phyloP scores from a whole-genome alignment of 2,888 invertebrate genomes.

The Eudemis profundana region DNA sequence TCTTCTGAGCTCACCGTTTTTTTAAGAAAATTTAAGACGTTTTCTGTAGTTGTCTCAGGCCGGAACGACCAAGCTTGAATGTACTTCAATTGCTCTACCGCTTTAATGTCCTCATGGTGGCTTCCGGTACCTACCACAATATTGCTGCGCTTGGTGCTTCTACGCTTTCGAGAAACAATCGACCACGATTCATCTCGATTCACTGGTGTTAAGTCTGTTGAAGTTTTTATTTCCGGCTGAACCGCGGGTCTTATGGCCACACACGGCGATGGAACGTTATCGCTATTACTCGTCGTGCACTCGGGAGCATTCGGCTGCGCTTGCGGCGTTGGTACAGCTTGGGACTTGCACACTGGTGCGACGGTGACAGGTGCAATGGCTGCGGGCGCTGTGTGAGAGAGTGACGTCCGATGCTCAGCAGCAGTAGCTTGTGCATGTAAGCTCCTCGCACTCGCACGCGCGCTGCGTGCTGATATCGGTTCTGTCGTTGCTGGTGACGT shows the following conservation, averaged over 20 bases:
- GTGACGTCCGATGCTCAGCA: not conserved
- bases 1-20: not conserved
- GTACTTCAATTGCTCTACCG: not conserved
- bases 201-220: not conserved
- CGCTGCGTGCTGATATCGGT: conserved; percentile 7
- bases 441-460: conserved; percentile 4
- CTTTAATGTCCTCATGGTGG: not conserved
- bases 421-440: not conserved
- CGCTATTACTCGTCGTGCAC: not conserved
- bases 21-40: not conserved
- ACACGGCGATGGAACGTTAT: not conserved
- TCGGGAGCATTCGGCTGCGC: not conserved
- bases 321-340: not conserved
- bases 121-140: conserved; percentile 1
- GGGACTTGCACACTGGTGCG: not conserved
- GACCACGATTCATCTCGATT: not conserved
- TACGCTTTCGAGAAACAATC: not conserved
- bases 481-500: conserved; percentile 7
- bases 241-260: not conserved
- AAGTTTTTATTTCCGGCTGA: no score
- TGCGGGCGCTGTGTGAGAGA: not conserved
- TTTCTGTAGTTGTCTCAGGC: not conserved
- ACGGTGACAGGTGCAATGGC: not conserved
- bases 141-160: not conserved
- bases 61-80: not conserved